Percentiles rank a stretch among this genome's conserved stretches.
phyloP scores from a whole-genome alignment of 2,113 vertebrate genomes.

The Perca schrenkii region DNA sequence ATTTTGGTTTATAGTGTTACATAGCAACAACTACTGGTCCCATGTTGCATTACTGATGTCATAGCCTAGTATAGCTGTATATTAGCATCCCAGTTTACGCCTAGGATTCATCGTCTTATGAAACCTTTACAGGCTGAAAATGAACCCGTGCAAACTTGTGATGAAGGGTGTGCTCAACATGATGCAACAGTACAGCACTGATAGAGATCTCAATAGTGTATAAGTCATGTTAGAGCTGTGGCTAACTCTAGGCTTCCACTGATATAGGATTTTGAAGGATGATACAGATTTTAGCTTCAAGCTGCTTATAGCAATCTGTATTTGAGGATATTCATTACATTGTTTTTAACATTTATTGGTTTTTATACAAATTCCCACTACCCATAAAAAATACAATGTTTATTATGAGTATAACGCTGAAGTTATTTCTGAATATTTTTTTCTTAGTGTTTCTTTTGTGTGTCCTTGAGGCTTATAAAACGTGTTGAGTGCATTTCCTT shows the following conservation, averaged over 20 bases:
- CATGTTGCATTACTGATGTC: slow-evolving; percentile 1
- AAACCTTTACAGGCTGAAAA: slow-evolving; percentile 40
- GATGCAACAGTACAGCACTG: slow-evolving; percentile 30
- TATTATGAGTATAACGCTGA: too few species aligned
- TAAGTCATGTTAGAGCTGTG: background rate
- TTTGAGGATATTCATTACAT: background rate
- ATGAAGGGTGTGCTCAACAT: slow-evolving; percentile 17
- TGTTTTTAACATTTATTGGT: background rate
- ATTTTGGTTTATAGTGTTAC: background rate
- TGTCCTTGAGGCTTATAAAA: too few species aligned
- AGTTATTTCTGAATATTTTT: too few species aligned
- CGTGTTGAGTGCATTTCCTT: too few species aligned
- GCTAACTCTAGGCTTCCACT: background rate
- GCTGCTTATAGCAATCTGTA: background rate
- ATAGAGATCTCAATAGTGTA: slow-evolving; percentile 4
- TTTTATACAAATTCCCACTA: too few species aligned
- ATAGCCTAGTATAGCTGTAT: background rate
- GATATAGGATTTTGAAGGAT: background rate
- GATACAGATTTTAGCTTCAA: background rate
- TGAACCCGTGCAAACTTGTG: background rate
- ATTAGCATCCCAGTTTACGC: slow-evolving; percentile 3
- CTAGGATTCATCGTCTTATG: slow-evolving; percentile 42
- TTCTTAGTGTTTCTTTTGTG: too few species aligned
- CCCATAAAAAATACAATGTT: too few species aligned
- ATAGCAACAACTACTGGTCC: background rate